Conservation (phyloP, 2,888 invertebrate genomes). For the Cordilura impudica region DNA sequence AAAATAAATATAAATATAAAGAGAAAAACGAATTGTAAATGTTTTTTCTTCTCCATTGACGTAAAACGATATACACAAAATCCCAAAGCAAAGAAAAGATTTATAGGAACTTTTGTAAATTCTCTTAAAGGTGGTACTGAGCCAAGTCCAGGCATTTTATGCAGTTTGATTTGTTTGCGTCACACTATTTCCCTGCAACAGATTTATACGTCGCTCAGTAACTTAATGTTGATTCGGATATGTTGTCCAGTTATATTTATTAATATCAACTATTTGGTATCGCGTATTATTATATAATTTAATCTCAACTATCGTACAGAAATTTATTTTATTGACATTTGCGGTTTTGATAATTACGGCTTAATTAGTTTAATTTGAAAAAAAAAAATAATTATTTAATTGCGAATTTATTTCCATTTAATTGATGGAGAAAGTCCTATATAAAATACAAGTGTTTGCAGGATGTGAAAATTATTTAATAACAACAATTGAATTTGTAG, state of each 20-base stretch:
- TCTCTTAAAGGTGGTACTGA: conserved; percentile 15
- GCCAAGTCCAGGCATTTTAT: not conserved
- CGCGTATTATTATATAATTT: no score
- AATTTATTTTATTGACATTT: conserved; percentile 20
- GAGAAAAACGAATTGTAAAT: not conserved
- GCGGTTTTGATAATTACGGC: not conserved
- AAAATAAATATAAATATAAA: fast-evolving
- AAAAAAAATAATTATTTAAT: not conserved
- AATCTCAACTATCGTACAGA: not conserved
- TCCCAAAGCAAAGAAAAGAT: conserved; percentile 12
- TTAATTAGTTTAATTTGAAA: not conserved
- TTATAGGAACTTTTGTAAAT: conserved; percentile 30
- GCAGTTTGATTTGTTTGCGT: not conserved
- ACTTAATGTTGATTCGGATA: no score
- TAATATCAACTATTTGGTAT: no score
- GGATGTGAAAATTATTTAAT: no score
- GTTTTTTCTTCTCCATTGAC: not conserved
- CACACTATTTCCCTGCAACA: not conserved
- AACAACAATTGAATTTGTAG: no score
- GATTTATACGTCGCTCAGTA: no score
- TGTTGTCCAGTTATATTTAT: no score
- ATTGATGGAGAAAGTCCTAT: not conserved
- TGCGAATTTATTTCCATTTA: not conserved
- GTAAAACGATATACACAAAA: conserved; percentile 17
- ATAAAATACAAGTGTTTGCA: no score